Base-by-base conservation (phyloP, 2,888 invertebrate species). In the Melanchra persicariae region DNA sequence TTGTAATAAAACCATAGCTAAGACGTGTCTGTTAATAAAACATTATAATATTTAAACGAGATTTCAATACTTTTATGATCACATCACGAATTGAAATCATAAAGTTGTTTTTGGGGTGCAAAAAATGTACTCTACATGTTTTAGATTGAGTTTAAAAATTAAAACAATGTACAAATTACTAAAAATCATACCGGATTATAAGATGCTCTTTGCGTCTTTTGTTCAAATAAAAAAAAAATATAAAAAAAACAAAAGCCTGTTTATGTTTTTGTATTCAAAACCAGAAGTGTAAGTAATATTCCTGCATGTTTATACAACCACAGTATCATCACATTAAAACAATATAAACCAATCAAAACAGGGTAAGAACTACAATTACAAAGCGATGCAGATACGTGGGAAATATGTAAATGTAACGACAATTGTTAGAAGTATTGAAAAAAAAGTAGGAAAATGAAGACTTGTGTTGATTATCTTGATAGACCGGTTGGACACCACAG, bases 401-500 rank as follows among this genome's bases (percentile, higher is more conserved):
- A 84, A 81, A 61, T 69, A 79, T 83, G 59, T 60, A 70, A 73
- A 83, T 57, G 26, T 37, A 55, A 5, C 24, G 45, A 37, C 84
- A 72, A 84, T 85, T 79, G 79, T 70, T 71, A 9, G 67, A 30
- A 75, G 65, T 54, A 51, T 51, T 60, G 17, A 67, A 74, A 80
- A 75, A 81, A 75, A 74, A 61, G 65, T 49, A 67, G 65, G 34
- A 68, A 67, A 64, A 82, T 69, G 7, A 66, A 72, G 5, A 49
- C 26, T 45, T 19, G 17, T 24, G 74, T 77, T 88, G 88, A 90
- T 91, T 89, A 87, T 75, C 87, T 85, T 45, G 85, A 82, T 80
- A 59, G 84, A 91, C 91, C 88, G 93, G 95, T 94, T 87, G 55
- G 80, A 58, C 73, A 88, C 89, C 77, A 84, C 84, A 58, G 68